Conservation (phyloP, 2,113 vertebrate species). For the Zapus hudsonius region DNA sequence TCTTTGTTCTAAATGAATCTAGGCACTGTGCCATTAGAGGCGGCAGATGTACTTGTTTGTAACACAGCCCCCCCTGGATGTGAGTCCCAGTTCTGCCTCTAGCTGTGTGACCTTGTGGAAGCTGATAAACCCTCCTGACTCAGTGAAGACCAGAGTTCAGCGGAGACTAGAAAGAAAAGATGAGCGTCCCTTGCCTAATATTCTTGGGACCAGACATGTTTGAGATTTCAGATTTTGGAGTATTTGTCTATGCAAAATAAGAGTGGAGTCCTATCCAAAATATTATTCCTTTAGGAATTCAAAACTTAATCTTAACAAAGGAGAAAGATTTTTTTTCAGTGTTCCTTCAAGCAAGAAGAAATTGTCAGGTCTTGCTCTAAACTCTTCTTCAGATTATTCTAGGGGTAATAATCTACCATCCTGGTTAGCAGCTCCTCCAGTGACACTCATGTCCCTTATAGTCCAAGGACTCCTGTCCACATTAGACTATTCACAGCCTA, state of each 20-base stretch:
- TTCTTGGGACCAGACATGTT: not conserved
- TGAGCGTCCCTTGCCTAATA: not conserved
- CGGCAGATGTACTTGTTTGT: not conserved
- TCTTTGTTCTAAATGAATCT: not conserved
- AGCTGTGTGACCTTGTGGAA: not conserved
- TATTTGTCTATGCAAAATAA: not conserved
- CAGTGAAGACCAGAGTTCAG: not conserved
- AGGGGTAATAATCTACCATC: not conserved
- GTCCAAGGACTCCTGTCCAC: not conserved
- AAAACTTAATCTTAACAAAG: not conserved
- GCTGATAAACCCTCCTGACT: not conserved
- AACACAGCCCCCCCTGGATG: not conserved
- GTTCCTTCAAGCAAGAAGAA: not conserved
- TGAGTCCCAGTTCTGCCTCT: not conserved
- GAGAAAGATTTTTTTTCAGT: not conserved
- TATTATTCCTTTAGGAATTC: not conserved
- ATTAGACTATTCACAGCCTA: not conserved
- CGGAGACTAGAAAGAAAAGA: not conserved
- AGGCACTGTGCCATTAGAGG: not conserved
- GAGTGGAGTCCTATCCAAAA: slow-evolving; percentile 6
- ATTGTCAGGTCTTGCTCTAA: not conserved
- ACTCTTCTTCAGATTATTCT: not conserved
- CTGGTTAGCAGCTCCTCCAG: not conserved
- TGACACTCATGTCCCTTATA: not conserved
- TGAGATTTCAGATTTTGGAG: not conserved